These are phyloP conservation scores for Drosophila mayaguana DNA, from an alignment of 2,888 invertebrate species.

Conservation along the genomic window DNA sequence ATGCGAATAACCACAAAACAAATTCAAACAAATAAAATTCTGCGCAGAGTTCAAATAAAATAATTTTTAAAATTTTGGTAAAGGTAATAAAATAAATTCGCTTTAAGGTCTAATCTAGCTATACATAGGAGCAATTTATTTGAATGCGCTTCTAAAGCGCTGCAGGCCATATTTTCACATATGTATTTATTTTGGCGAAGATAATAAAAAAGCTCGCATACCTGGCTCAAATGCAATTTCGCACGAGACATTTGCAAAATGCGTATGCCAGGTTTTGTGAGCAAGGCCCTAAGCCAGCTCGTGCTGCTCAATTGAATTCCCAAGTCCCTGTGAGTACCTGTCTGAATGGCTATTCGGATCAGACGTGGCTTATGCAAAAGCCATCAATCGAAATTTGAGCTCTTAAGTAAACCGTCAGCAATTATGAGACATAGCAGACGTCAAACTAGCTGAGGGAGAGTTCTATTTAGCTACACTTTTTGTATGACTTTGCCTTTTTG, in stretches of 20 bases:
- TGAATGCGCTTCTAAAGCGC: neutral
- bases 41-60: neutral
- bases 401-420: neutral
- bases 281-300: too few species aligned
- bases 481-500: neutral
- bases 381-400: neutral
- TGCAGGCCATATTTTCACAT: neutral
- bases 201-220: neutral
- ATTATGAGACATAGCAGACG: neutral
- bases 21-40: constrained; percentile 1
- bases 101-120: neutral
- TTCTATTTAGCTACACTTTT: neutral
- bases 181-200: neutral
- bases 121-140: neutral
- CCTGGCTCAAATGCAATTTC: neutral
- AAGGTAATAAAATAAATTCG: neutral
- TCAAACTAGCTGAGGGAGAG: neutral
- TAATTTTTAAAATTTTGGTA: neutral
- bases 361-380: neutral
- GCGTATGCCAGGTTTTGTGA: constrained; percentile 3
- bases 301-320: neutral
- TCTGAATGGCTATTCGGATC: neutral
- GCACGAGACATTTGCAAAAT: neutral
- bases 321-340: neutral
- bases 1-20: neutral